phyloP scores from a whole-genome alignment of 1,140 invertebrate genomes.

The Drosophila lowei region DNA sequence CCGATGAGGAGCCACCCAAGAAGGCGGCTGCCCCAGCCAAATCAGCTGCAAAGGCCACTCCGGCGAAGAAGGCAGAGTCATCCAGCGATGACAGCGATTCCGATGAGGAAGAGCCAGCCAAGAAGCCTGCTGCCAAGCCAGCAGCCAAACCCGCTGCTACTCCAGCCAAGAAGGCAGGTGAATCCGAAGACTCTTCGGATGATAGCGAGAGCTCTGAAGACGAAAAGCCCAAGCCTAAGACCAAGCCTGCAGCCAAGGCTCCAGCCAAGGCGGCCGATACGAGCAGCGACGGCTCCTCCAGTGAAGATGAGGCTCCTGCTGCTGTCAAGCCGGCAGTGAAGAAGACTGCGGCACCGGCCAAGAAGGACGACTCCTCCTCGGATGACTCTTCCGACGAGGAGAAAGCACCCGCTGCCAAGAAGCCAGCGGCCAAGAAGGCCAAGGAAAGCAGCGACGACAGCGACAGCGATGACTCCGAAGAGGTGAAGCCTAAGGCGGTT shows the following conservation, averaged over 20 bases:
- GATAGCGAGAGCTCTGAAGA: conserved; percentile 59
- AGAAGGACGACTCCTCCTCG: conserved; percentile 83
- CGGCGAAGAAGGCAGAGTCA: conserved; percentile 43
- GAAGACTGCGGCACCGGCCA: conserved; percentile 53
- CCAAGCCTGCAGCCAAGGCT: conserved; percentile 40
- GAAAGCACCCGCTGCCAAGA: conserved; percentile 45
- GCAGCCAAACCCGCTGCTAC: conserved; percentile 18
- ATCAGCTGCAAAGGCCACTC: conserved; percentile 37
- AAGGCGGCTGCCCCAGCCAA: conserved; percentile 44
- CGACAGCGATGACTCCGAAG: conserved; percentile 59
- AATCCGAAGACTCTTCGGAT: conserved; percentile 60
- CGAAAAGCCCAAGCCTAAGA: conserved; percentile 45
- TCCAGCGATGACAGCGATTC: conserved; percentile 67
- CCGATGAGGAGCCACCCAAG: conserved; percentile 43
- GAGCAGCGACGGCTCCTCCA: conserved; percentile 49
- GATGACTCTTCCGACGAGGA: conserved; percentile 80
- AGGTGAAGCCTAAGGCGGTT: conserved; percentile 48
- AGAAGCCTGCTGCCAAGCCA: conserved; percentile 35
- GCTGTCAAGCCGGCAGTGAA: conserved; percentile 69
- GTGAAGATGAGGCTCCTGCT: conserved; percentile 69
- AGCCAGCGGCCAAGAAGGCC: conserved; percentile 58
- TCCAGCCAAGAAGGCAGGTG: conserved; percentile 40
- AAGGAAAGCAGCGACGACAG: conserved; percentile 53
- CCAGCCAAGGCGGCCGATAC: background rate
- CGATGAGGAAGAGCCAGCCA: conserved; percentile 51